phyloP scores from a whole-genome alignment of 2,888 invertebrate genomes.

The Cheilosia urbana region DNA sequence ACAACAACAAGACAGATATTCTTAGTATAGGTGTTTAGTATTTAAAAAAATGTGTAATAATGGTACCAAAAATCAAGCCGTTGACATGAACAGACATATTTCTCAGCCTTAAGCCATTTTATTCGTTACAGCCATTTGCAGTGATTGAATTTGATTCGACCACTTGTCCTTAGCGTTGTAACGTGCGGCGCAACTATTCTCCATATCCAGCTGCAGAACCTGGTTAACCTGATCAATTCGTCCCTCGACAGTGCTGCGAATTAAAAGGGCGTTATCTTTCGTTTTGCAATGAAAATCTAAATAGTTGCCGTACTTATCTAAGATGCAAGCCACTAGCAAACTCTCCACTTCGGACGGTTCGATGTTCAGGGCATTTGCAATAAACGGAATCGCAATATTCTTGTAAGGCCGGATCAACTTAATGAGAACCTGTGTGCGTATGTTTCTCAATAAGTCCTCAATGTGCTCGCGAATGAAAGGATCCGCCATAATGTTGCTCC shows the following conservation, averaged over 20 bases:
- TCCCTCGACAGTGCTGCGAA: slow-evolving; percentile 91
- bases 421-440: slow-evolving; percentile 98
- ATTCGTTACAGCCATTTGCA: slow-evolving; percentile 95
- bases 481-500: slow-evolving; percentile 99
- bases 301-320: slow-evolving; percentile 91
- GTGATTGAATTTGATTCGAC: slow-evolving; percentile 94
- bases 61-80: slow-evolving; percentile 49
- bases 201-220: slow-evolving; percentile 93
- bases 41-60: slow-evolving; percentile 59
- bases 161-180: slow-evolving; percentile 98
- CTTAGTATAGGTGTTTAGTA: neutral
- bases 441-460: slow-evolving; percentile 97
- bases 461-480: slow-evolving; percentile 99
- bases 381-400: slow-evolving; percentile 98
- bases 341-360: slow-evolving; percentile 98
- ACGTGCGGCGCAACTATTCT: slow-evolving; percentile 92
- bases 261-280: slow-evolving; percentile 23
- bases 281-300: neutral
- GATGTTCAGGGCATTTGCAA: slow-evolving; percentile 97
- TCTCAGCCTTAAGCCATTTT: slow-evolving; percentile 90
- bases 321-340: slow-evolving; percentile 97
- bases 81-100: slow-evolving; percentile 6
- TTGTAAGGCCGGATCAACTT: slow-evolving; percentile 99
- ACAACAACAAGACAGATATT: neutral
- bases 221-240: slow-evolving; percentile 97